Percentiles rank a stretch among this genome's conserved stretches.
Evolutionary conservation across 1,140 invertebrate genomes (phyloP).

Genomic region (Gonatopus flavifemur): DNA sequence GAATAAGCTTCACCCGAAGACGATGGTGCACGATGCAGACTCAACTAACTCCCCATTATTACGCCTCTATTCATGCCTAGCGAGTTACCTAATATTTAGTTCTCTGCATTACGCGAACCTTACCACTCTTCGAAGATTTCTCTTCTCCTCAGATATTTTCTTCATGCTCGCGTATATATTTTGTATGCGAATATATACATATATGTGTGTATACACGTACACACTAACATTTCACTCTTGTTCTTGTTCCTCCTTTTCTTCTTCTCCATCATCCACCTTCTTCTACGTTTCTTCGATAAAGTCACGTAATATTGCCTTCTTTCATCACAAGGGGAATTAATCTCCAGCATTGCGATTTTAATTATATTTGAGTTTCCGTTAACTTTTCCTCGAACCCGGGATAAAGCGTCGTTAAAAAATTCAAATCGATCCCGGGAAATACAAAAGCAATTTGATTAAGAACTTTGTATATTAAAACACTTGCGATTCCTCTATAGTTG

Average conservation of each 20-base stretch:
- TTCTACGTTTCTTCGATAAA: too few species aligned
- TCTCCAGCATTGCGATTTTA: slow-evolving; percentile 30
- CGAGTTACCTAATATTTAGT: slow-evolving; percentile 41
- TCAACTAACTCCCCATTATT: slow-evolving; percentile 32
- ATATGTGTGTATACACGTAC: too few species aligned
- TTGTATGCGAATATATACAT: too few species aligned
- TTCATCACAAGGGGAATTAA: neutral
- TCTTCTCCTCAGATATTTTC: too few species aligned
- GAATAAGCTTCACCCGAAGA: slow-evolving; percentile 30
- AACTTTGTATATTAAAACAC: too few species aligned
- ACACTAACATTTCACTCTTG: too few species aligned
- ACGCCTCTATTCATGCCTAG: slow-evolving; percentile 38
- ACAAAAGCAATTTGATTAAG: too few species aligned
- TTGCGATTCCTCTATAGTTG: too few species aligned
- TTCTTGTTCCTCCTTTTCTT: neutral
- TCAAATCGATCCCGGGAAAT: slow-evolving; percentile 3
- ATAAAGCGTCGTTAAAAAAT: slow-evolving; percentile 17
- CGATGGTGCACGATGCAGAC: too few species aligned
- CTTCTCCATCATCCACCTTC: neutral
- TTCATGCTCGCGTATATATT: too few species aligned
- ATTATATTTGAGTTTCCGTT: slow-evolving; percentile 29
- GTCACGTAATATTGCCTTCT: slow-evolving; percentile 10
- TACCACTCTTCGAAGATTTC: slow-evolving; percentile 9
- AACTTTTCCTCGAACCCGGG: too few species aligned
- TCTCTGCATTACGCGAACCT: slow-evolving; percentile 15